These are phyloP conservation scores for Spodoptera exigua DNA, from an alignment of 2,888 invertebrate genomes.

Conservation along the genomic window DNA sequence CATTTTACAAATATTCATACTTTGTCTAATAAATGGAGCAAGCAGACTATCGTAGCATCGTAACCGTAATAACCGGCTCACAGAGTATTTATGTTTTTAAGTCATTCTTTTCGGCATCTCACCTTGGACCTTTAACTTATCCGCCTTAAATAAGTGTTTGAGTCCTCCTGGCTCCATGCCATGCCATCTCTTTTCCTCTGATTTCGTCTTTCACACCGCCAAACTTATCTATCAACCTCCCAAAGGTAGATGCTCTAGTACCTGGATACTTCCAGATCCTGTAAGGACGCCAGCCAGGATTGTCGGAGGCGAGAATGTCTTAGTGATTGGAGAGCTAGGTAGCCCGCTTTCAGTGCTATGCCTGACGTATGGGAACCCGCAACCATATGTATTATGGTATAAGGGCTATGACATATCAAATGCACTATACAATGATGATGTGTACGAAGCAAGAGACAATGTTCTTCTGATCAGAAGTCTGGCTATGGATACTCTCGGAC, in stretches of 20 bases:
- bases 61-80: too few species aligned
- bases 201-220: too few species aligned
- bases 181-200: too few species aligned
- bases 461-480: constrained; percentile 93
- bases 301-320: constrained; percentile 91
- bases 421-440: constrained; percentile 92
- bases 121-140: too few species aligned
- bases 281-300: constrained; percentile 90
- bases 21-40: too few species aligned
- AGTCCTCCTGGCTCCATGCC: too few species aligned
- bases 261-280: constrained; percentile 87
- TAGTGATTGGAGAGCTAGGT: constrained; percentile 92
- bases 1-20: too few species aligned
- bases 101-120: too few species aligned
- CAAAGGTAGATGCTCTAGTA: constrained; percentile 61
- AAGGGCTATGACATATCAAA: constrained; percentile 91
- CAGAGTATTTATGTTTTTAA: too few species aligned
- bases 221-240: constrained; percentile 6
- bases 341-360: constrained; percentile 93
- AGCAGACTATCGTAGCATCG: too few species aligned
- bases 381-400: constrained; percentile 95
- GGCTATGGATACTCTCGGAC: constrained; percentile 92
- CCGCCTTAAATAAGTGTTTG: too few species aligned
- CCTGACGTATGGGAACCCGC: constrained; percentile 94
- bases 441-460: constrained; percentile 93